A percentile compares a stretch with the other conserved stretches of the same genome.
phyloP scores from a whole-genome alignment of 2,888 invertebrate genomes.

The Megaustenia siamemsis region DNA sequence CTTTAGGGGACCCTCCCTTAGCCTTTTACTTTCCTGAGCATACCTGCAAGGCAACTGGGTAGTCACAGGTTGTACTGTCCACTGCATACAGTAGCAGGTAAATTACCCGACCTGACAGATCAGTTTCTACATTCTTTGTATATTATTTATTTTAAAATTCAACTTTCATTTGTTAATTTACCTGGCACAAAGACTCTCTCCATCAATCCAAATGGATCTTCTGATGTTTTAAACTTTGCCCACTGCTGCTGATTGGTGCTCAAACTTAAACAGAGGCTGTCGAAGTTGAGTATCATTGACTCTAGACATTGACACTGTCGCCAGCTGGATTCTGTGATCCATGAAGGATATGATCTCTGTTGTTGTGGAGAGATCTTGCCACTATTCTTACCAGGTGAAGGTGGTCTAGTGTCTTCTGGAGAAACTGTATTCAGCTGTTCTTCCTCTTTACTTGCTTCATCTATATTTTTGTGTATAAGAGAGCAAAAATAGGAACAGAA shows the following conservation, averaged over 20 bases:
- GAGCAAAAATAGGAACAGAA: not conserved
- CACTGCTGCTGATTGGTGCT: slow-evolving; percentile 72
- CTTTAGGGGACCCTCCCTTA: too few species aligned
- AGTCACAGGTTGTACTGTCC: too few species aligned
- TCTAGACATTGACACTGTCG: slow-evolving; percentile 76
- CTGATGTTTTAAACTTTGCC: slow-evolving; percentile 66
- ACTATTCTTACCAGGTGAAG: not conserved
- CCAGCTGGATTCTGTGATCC: slow-evolving; percentile 75
- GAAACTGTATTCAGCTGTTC: not conserved
- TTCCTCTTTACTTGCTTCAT: not conserved
- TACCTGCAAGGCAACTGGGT: too few species aligned
- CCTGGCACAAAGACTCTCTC: slow-evolving; percentile 51
- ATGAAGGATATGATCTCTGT: slow-evolving; percentile 66
- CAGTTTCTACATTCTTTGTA: too few species aligned
- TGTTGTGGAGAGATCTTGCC: slow-evolving; percentile 61
- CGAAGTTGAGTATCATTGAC: slow-evolving; percentile 68
- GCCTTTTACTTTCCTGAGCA: too few species aligned
- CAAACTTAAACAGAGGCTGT: slow-evolving; percentile 72
- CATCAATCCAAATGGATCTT: slow-evolving; percentile 72
- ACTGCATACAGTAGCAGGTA: too few species aligned
- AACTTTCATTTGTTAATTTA: not conserved
- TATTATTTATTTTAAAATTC: too few species aligned
- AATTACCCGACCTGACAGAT: too few species aligned
- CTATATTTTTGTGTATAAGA: not conserved
- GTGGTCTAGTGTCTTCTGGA: not conserved